phyloP scores from a whole-genome alignment of 2,888 invertebrate species.

The Mantis religiosa region DNA sequence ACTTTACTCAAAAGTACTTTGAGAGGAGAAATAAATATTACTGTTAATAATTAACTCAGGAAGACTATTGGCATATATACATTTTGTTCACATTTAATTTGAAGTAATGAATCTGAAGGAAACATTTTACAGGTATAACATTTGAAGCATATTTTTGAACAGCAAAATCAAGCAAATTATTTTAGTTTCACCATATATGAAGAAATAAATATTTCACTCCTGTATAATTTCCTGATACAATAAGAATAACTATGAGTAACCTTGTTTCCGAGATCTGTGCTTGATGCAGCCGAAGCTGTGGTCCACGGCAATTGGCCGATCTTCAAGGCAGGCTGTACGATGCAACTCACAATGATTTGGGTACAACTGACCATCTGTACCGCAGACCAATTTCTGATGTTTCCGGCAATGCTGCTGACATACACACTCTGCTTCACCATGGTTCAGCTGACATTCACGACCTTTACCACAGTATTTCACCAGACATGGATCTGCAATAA shows the following conservation, averaged over 20 bases:
- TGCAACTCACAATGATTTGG: conserved; percentile 65
- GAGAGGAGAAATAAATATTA: no score
- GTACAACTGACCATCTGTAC: conserved; percentile 62
- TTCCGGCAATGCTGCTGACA: conserved; percentile 56
- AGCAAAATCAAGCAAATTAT: no score
- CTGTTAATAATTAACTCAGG: no score
- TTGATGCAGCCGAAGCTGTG: conserved; percentile 50
- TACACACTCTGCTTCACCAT: conserved; percentile 54
- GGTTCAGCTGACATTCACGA: conserved; percentile 56
- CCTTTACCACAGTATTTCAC: conserved; percentile 56
- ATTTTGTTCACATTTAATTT: no score
- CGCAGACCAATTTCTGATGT: conserved; percentile 58
- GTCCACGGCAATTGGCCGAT: conserved; percentile 53
- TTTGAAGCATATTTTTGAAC: no score
- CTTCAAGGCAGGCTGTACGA: conserved; percentile 56
- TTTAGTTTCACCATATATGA: no score
- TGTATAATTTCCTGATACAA: no score
- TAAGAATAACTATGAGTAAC: neutral
- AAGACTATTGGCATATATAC: no score
- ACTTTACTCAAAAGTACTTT: no score
- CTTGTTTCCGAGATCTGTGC: conserved; percentile 26
- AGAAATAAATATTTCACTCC: no score
- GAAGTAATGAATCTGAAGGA: no score
- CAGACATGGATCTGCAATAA: conserved; percentile 27
- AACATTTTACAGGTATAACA: no score